Percentiles rank a stretch among this genome's conserved stretches.
These are phyloP conservation scores for Thamnophis sirtalis DNA, from an alignment of 2,113 vertebrate genomes.

Conservation along the genomic window DNA sequence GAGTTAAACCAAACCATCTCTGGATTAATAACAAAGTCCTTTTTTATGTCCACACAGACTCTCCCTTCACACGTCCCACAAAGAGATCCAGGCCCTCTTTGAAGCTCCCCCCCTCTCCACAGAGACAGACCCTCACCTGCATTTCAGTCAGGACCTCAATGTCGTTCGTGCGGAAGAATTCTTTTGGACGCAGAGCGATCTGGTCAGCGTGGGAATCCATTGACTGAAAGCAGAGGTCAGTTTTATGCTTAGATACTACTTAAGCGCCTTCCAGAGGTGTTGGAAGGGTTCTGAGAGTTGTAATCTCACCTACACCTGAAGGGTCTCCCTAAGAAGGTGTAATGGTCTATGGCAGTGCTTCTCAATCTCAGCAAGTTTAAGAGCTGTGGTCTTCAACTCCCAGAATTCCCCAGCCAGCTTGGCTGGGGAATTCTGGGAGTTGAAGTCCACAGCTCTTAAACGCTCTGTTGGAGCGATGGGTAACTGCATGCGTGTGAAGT, in stretches of 20 bases:
- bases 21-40: background rate
- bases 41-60: background rate
- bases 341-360: background rate
- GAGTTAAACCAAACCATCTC: background rate
- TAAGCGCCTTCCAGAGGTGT: background rate
- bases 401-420: too few species aligned
- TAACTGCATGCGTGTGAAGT: too few species aligned
- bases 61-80: background rate
- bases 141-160: conserved; percentile 92
- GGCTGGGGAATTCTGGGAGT: too few species aligned
- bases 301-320: background rate
- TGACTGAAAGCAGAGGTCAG: conserved; percentile 70
- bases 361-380: too few species aligned
- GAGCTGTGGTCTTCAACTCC: too few species aligned
- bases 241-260: background rate
- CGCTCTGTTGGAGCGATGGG: too few species aligned
- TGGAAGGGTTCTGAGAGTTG: background rate
- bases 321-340: background rate
- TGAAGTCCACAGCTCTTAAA: too few species aligned
- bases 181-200: conserved; percentile 83
- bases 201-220: conserved; percentile 92
- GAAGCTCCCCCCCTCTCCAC: background rate
- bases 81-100: background rate
- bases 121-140: conserved; percentile 72
- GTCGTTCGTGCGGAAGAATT: conserved; percentile 88